phyloP scores from a whole-genome alignment of 2,113 vertebrate genomes.

The Dasypus novemcinctus region DNA sequence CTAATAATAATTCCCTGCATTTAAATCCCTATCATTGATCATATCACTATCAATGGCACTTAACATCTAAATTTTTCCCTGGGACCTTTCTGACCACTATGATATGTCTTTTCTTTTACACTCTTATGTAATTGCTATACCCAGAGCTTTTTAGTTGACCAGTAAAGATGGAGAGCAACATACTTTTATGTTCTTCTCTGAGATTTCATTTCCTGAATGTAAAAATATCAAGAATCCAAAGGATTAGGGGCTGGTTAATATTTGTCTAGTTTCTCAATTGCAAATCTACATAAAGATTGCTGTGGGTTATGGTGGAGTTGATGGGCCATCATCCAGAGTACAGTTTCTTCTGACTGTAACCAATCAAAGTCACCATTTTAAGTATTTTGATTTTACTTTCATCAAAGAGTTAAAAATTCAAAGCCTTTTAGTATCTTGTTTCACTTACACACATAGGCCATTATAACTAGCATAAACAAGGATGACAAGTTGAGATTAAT shows the following conservation, averaged over 20 bases:
- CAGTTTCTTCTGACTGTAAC: slow-evolving; percentile 59
- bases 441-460: slow-evolving; percentile 87
- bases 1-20: neutral
- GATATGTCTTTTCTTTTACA: neutral
- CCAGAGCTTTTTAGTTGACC: neutral
- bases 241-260: neutral
- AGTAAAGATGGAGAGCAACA: neutral
- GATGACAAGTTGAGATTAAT: slow-evolving; percentile 99
- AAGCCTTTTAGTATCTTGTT: slow-evolving; percentile 86
- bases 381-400: slow-evolving; percentile 80
- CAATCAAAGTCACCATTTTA: slow-evolving; percentile 65
- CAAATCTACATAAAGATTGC: slow-evolving; percentile 5
- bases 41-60: neutral
- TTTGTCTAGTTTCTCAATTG: slow-evolving; percentile 24
- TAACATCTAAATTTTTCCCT: neutral
- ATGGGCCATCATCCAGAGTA: slow-evolving; percentile 35
- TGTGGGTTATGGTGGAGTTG: neutral
- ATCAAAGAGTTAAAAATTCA: slow-evolving; percentile 86
- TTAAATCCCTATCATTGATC: slow-evolving; percentile 28
- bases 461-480: slow-evolving; percentile 96
- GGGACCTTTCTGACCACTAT: neutral
- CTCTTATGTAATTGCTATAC: neutral
- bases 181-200: slow-evolving; percentile 13
- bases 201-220: slow-evolving; percentile 20
- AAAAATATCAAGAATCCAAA: slow-evolving; percentile 4